These are phyloP conservation scores for Emydoidea blandingii DNA, from an alignment of 2,797 vertebrate genomes.

Conservation along the genomic window DNA sequence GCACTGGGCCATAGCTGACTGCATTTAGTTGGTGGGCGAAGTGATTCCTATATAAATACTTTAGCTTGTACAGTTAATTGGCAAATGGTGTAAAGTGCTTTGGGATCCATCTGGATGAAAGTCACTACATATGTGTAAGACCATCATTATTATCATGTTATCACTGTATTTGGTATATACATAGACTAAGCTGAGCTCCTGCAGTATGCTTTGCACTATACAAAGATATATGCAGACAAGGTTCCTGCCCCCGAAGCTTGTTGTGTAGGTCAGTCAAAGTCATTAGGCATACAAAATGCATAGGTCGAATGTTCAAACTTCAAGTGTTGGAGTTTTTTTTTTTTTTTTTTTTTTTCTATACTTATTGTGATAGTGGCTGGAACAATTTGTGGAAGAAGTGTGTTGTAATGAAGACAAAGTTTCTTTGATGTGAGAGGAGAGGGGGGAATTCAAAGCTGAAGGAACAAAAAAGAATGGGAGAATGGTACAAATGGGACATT, in stretches of 20 bases:
- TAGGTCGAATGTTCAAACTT: neutral
- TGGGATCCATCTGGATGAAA: slow-evolving; percentile 75
- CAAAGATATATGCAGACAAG: neutral
- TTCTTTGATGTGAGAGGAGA: slow-evolving; percentile 2
- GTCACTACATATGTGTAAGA: slow-evolving; percentile 63
- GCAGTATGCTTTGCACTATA: neutral
- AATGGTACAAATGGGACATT: slow-evolving; percentile 14
- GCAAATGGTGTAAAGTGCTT: slow-evolving; percentile 68
- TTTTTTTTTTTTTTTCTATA: neutral
- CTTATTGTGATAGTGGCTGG: neutral
- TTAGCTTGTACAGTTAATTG: slow-evolving; percentile 69
- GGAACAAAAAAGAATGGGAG: neutral
- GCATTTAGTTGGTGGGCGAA: slow-evolving; percentile 63
- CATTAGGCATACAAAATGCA: neutral
- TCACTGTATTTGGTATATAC: slow-evolving; percentile 52
- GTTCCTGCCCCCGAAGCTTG: neutral
- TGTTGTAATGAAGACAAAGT: neutral
- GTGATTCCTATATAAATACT: slow-evolving; percentile 73
- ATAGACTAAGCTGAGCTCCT: neutral
- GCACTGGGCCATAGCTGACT: slow-evolving; percentile 46
- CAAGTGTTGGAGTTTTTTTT: neutral
- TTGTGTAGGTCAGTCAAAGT: neutral
- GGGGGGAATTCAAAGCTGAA: slow-evolving; percentile 10
- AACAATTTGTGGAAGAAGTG: slow-evolving; percentile 7
- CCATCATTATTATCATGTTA: slow-evolving; percentile 61